These are phyloP conservation scores for Zootermopsis nevadensis DNA, from an alignment of 2,888 invertebrate genomes.

Conservation along the genomic window DNA sequence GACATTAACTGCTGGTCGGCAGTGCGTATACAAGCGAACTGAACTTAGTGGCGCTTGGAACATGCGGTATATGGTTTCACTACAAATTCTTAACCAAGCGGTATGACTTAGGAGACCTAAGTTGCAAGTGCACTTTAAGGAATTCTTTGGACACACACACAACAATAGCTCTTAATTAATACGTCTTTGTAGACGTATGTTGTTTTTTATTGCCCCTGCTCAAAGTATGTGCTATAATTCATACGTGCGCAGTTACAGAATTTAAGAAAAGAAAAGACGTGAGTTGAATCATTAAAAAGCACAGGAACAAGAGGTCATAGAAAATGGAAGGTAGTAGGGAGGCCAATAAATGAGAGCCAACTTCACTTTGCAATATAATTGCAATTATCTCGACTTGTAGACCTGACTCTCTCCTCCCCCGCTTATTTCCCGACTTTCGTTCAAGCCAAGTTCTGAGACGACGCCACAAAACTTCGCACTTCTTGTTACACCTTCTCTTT, in stretches of 20 bases:
- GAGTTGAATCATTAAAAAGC: constrained; percentile 25
- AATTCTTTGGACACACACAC: no score
- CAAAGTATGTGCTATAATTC: neutral
- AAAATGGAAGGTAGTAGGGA: constrained; percentile 2
- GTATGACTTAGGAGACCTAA: no score
- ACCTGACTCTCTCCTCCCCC: neutral
- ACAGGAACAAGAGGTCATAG: constrained; percentile 7
- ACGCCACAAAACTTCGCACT: constrained; percentile 39
- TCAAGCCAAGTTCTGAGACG: constrained; percentile 29
- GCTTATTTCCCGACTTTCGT: neutral
- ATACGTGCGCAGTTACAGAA: constrained; percentile 2
- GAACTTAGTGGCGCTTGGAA: no score
- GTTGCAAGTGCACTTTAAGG: no score
- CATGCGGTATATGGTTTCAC: no score
- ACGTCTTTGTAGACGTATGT: neutral
- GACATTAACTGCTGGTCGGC: no score
- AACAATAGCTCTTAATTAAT: neutral
- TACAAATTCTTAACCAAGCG: no score
- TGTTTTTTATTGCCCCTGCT: neutral
- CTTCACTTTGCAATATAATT: constrained; percentile 41
- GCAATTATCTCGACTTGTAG: constrained; percentile 38
- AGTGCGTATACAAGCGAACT: no score
- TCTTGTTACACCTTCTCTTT: neutral
- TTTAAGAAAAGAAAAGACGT: constrained; percentile 5
- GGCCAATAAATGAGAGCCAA: constrained; percentile 26